Base-by-base conservation (phyloP, 1,140 invertebrate genomes). In the Arion vulgaris region DNA sequence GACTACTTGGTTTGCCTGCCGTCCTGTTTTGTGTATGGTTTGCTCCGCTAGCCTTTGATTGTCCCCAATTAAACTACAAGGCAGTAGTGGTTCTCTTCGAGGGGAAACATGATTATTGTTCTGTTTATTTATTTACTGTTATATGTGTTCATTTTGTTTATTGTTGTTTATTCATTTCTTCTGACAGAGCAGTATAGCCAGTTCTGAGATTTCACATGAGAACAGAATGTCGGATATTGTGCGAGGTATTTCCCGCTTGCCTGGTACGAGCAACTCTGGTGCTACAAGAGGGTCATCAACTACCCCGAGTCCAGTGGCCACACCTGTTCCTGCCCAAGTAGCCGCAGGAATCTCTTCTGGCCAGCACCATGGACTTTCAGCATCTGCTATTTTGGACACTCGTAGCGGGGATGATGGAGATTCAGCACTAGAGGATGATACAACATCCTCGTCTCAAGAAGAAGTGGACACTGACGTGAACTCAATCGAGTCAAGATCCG, bases 181-280 rank as follows among this genome's bases (percentile, higher is more conserved):
- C n/a, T 78, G 11, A 49, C 78, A 80, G 78, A 80, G 51, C 41
- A 80, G 57, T 49, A 51, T 80, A 49, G 66, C 78, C 23, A 71
- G 38, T 41, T 80, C 68, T 45, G 78, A 80, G 62, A 51, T 71
- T 19, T 71, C 68, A 32, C 68, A 41, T 19, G 78, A 80, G 53
- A 80, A 51, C 68, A 39, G 68, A 66, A 49, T 80, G 78, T 69
- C 78, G 1, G 78, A 80, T 26, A 66, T 80, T 45, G 78, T 80
- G 19, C 49, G 78, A 49, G 78, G 78, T 7, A 19, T 28, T 17
- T 53, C 78, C 23, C 51, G 78, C 11, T 32, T 32, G 0, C n/a
- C 62, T 34, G 77, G 34, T 41, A 23, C 26, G 36, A 36, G 62
- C 45, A 49, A 26, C 78, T 57, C 41, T 32, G 62, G 78, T 45